Conservation (phyloP, 2,888 invertebrate genomes). For the Eledona agricola region DNA sequence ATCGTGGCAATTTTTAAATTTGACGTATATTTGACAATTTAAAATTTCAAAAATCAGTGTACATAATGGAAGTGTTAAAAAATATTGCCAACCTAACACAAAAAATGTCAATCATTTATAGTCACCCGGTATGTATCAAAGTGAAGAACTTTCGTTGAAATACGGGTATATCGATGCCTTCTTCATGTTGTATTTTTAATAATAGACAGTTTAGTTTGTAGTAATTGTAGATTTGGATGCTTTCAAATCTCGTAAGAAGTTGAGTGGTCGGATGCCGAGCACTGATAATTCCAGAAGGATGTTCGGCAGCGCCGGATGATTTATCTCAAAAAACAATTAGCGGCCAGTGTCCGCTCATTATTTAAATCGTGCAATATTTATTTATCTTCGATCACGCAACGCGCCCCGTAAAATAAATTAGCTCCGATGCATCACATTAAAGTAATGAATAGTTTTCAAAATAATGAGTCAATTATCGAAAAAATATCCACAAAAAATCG, state of each 20-base stretch:
- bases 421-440: constrained; percentile 14
- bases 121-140: too few species aligned
- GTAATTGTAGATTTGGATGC: too few species aligned
- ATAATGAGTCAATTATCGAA: constrained; percentile 35
- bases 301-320: constrained; percentile 1
- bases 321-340: constrained; percentile 9
- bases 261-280: too few species aligned
- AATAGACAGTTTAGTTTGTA: neutral
- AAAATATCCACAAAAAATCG: constrained; percentile 21
- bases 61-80: too few species aligned
- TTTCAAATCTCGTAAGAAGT: too few species aligned
- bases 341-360: neutral
- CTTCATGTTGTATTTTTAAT: constrained; percentile 1
- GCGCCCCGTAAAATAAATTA: constrained; percentile 22
- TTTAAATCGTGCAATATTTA: constrained; percentile 6
- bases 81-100: too few species aligned
- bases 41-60: too few species aligned
- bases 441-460: constrained; percentile 33
- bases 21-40: too few species aligned
- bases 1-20: too few species aligned
- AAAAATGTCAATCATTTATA: too few species aligned
- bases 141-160: neutral
- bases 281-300: constrained; percentile 2
- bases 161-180: neutral
- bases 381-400: constrained; percentile 10